Evolutionary conservation across 2,888 invertebrate genomes (phyloP), one percentile per base, ranked within the genome.

Genomic region (Zygaena filipendulae): DNA sequence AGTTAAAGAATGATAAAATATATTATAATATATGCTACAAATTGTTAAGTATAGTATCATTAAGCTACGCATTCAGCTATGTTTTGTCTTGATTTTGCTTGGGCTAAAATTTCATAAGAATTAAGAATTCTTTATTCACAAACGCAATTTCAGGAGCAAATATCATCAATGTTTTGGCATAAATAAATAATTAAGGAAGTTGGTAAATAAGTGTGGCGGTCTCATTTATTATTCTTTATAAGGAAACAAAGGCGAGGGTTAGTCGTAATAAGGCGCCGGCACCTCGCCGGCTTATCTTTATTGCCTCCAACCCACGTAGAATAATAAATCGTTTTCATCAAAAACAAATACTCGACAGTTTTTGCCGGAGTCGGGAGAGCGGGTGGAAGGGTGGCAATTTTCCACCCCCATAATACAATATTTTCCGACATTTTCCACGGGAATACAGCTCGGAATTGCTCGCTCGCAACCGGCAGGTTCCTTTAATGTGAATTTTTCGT

Each of bases 401-500:
- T 74, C 77, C 72, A 72, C 75, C 77, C 75, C 74, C 71, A 71
- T 79, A 79, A 79, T 80, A 80, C 77, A 80, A 81, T 80, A 80
- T 81, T 79, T 79, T 66, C 75, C 75, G 68, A 75, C 79, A 80
- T 80, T 80, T 81, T 81, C 80, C 74, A 74, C 75, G 74, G 69
- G 74, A 81, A 81, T 77, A 80, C 81, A 79, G 79, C 69, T 75
- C 71, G 67, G 71, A 75, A 79, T 79, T 75, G 79, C 70, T 77
- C 74, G 77, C 69, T 71, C 74, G 68, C 63, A 63, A 60, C 62
- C 70, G 59, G 69, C 74, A 75, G 75, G 74, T 75, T 80, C 71
- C 79, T 79, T 80, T 81, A 81, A 81, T 81, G 81, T 80, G 70
- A 75, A 80, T 80, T 81, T 80, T 81, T 80, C 81, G 81, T 72